Base-by-base conservation (phyloP, 35 echinoderm and acorn worm genomes). In the Ptychodera flava region DNA sequence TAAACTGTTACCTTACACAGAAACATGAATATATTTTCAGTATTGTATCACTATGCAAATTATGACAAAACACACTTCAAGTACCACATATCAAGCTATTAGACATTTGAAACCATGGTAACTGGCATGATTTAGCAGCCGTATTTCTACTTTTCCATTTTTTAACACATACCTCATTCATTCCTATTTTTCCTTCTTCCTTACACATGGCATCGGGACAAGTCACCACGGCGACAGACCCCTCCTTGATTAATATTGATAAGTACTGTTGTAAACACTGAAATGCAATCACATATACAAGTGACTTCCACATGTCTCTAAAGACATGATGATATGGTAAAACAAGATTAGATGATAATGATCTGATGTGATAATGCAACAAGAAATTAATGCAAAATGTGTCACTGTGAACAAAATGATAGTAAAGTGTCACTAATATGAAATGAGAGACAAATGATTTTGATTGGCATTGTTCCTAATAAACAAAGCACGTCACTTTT, bases 231-330 rank as follows among this genome's bases (percentile, higher is more conserved):
- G 76, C 91, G 14, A 97, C 90, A 35, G 92, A 90, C 14, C 92
- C 92, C 80, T 97, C 95, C 64, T 92, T 87, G 16, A 93, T 93
- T 33, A 97, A 76, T 29, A 97, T 34, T 31, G 36, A 81, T 36
- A 97, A 83, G 88, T 97, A 97, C 88, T 97, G 95, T 85, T 88
- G 85, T 79, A 97, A 86, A 89, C 95, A 97, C 95, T 97, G 85
- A 29, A 36, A 83, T 6, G 45, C 6, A 64, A 64, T n/a, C n/a
- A 64, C 6, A 64, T 12, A 64, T 6, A 64, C 45, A 64, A 64
- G 22, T 12, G 6, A 64, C 45, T 64, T 6, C 45, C 45, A 64
- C 6, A 12, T 6, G 45, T 22, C 6, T 64, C 45, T 6, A 64
- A 64, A 22, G 6, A 64, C 45, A 64, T n/a, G n/a, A n/a, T n/a